A percentile compares a stretch with the other conserved stretches of the same genome.
These are phyloP conservation scores for Scaptomyza montana DNA, from an alignment of 1,140 invertebrate genomes.

Conservation along the genomic window DNA sequence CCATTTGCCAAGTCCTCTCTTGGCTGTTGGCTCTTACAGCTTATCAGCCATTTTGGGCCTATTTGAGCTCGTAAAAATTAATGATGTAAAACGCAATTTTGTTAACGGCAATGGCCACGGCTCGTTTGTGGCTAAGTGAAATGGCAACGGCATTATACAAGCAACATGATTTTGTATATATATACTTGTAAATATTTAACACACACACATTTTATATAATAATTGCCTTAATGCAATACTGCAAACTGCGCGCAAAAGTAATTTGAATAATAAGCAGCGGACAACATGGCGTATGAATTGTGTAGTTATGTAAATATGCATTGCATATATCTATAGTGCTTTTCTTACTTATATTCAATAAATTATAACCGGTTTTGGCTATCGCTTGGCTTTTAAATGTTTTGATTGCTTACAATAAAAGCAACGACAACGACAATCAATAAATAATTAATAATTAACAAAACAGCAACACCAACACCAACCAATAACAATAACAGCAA, in stretches of 20 bases:
- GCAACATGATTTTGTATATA: conserved; percentile 56
- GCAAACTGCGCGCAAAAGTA: conserved; percentile 46
- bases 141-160: conserved; percentile 69
- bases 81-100: conserved; percentile 82
- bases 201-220: conserved; percentile 48
- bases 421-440: conserved; percentile 22
- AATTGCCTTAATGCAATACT: conserved; percentile 68
- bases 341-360: conserved; percentile 36
- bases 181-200: conserved; percentile 55
- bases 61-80: conserved; percentile 79
- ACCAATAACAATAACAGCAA: neutral
- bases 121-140: conserved; percentile 81
- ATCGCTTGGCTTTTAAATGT: conserved; percentile 20
- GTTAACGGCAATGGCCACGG: conserved; percentile 79
- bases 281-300: conserved; percentile 73
- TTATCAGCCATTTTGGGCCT: conserved; percentile 80
- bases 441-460: conserved; percentile 59
- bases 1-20: conserved; percentile 21
- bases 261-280: conserved; percentile 71
- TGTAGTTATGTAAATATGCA: conserved; percentile 52
- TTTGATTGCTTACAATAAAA: conserved; percentile 17
- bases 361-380: conserved; percentile 47
- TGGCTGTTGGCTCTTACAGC: conserved; percentile 15
- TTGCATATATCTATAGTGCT: conserved; percentile 22
- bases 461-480: conserved; percentile 4